phyloP scores from a whole-genome alignment of 2,797 vertebrate species.

The Pseudochaenichthys georgianus region DNA sequence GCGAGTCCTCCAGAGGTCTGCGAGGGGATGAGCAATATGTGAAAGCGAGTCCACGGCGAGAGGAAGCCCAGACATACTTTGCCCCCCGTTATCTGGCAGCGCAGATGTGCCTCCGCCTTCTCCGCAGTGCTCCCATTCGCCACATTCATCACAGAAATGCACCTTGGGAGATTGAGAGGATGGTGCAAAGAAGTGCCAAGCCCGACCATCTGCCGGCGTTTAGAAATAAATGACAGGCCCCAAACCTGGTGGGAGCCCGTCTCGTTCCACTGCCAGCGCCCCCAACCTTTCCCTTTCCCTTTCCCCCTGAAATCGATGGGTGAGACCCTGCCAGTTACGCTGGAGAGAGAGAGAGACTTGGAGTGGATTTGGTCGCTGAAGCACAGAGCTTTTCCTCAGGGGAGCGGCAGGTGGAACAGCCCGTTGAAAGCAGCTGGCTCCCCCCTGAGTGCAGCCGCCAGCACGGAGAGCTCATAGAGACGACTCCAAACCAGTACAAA shows the following conservation, averaged over 20 bases:
- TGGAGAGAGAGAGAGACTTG: slow-evolving; percentile 67
- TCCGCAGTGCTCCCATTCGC: slow-evolving; percentile 73
- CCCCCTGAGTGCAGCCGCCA: slow-evolving; percentile 77
- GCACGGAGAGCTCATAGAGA: slow-evolving; percentile 50
- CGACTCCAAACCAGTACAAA: slow-evolving; percentile 54
- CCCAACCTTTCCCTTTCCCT: slow-evolving; percentile 70
- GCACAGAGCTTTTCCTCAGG: slow-evolving; percentile 76
- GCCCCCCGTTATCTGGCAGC: slow-evolving; percentile 79
- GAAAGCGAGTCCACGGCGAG: slow-evolving; percentile 61
- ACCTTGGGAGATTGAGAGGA: slow-evolving; percentile 82
- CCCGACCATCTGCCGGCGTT: slow-evolving; percentile 84
- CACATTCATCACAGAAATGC: slow-evolving; percentile 84
- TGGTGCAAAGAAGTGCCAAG: slow-evolving; percentile 74
- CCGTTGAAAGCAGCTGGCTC: slow-evolving; percentile 78
- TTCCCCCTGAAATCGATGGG: slow-evolving; percentile 73
- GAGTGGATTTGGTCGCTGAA: slow-evolving; percentile 80
- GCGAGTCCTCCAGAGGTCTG: slow-evolving; percentile 61
- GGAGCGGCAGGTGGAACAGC: slow-evolving; percentile 81
- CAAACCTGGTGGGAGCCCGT: slow-evolving; percentile 81
- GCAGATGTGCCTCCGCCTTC: slow-evolving; percentile 81
- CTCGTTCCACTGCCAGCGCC: slow-evolving; percentile 80
- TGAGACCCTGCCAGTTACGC: slow-evolving; percentile 79
- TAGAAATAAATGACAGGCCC: slow-evolving; percentile 85
- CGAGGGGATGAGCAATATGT: slow-evolving; percentile 68
- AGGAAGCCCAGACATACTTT: slow-evolving; percentile 76